Evolutionary conservation across 2,888 invertebrate genomes (phyloP).

Genomic region (Seladonia tumulorum): DNA sequence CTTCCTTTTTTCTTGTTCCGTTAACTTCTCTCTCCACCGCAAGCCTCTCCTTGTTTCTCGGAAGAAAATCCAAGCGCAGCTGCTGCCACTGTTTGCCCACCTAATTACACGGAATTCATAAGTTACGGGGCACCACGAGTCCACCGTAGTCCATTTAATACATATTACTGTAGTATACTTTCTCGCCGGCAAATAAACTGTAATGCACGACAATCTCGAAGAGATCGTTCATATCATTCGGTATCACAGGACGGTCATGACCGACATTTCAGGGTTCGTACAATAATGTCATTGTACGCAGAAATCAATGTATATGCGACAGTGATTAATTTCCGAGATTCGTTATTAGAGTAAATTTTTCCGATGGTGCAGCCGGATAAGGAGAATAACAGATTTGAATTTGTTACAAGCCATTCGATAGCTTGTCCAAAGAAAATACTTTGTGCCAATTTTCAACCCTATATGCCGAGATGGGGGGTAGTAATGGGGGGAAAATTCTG

Average conservation of each 20-base stretch:
- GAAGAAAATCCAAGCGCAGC: slow-evolving; percentile 62
- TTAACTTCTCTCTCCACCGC: slow-evolving; percentile 20
- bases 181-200: slow-evolving; percentile 6
- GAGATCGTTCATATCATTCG: not conserved
- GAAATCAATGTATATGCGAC: not conserved
- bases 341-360: not conserved
- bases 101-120: slow-evolving; percentile 81
- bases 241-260: not conserved
- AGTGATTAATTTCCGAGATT: not conserved
- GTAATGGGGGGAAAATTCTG: no score
- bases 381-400: no score
- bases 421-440: no score
- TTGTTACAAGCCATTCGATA: no score
- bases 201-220: not conserved
- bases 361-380: no score
- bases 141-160: slow-evolving; percentile 57
- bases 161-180: slow-evolving; percentile 71
- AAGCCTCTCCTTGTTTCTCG: slow-evolving; percentile 38
- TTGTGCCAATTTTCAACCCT: no score
- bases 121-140: slow-evolving; percentile 70
- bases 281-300: not conserved
- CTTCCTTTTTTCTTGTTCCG: slow-evolving; percentile 46
- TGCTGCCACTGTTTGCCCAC: slow-evolving; percentile 76
- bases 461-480: no score
- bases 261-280: not conserved